A percentile compares a stretch with the other conserved stretches of the same genome.
Evolutionary conservation across 2,888 invertebrate genomes (phyloP).

Genomic region (Thalpophila matura): DNA sequence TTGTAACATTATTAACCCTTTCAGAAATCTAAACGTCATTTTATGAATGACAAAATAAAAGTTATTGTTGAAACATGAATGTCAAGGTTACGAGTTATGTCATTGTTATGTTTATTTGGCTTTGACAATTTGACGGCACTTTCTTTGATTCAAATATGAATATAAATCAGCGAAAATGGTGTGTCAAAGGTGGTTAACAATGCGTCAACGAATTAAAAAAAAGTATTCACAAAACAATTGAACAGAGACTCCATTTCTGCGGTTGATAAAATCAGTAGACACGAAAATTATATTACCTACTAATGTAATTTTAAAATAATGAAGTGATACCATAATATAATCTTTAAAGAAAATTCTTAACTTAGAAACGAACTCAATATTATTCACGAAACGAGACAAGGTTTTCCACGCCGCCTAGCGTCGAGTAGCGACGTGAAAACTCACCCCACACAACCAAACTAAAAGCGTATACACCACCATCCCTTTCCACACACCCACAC

Average conservation of each 20-base stretch:
- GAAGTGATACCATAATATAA: too few species aligned
- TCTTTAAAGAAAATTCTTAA: slow-evolving; percentile 43
- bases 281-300: too few species aligned
- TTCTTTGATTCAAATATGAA: slow-evolving; percentile 18
- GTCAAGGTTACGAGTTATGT: slow-evolving; percentile 41
- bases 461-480: slow-evolving; percentile 74
- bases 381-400: slow-evolving; percentile 23
- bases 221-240: neutral
- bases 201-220: neutral
- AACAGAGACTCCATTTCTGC: too few species aligned
- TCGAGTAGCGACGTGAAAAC: slow-evolving; percentile 83
- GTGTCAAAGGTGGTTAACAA: too few species aligned
- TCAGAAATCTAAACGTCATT: slow-evolving; percentile 15
- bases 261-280: too few species aligned
- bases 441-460: slow-evolving; percentile 71
- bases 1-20: too few species aligned
- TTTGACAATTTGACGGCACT: slow-evolving; percentile 9
- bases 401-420: slow-evolving; percentile 85
- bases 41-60: slow-evolving; percentile 33
- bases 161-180: neutral
- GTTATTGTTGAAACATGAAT: slow-evolving; percentile 39
- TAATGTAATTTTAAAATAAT: too few species aligned
- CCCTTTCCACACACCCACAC: slow-evolving; percentile 85
- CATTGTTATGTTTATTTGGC: slow-evolving; percentile 31
- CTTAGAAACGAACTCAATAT: slow-evolving; percentile 37